Conservation (phyloP, 2,113 vertebrate species). For the Regulus satrapa region DNA sequence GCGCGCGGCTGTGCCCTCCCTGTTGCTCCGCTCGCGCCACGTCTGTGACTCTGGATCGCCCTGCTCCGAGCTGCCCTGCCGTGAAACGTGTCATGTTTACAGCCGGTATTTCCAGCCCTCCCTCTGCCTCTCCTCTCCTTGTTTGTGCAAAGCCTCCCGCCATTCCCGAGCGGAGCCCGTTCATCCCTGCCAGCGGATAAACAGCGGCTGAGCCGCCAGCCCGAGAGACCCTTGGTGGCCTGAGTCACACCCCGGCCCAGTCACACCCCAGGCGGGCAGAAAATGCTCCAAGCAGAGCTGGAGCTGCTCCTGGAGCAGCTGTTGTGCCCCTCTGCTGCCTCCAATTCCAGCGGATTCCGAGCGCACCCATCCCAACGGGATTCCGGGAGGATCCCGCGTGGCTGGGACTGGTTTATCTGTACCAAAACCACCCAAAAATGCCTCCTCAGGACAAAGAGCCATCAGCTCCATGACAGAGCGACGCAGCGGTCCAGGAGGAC, state of each 20-base stretch:
- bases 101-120: not conserved
- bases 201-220: not conserved
- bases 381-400: not conserved
- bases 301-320: not conserved
- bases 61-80: not conserved
- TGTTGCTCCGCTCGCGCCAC: not conserved
- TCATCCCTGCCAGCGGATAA: not conserved
- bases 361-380: accelerated
- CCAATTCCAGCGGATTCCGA: accelerated
- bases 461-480: not conserved
- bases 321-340: not conserved
- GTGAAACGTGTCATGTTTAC: not conserved
- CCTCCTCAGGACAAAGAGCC: not conserved
- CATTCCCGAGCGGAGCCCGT: not conserved
- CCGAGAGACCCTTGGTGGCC: not conserved
- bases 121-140: conserved; percentile 43
- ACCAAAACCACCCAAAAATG: not conserved
- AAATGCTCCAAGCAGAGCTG: not conserved
- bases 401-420: accelerated
- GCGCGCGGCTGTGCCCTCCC: not conserved
- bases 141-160: conserved; percentile 47
- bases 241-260: not conserved
- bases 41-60: not conserved
- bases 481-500: not conserved
- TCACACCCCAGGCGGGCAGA: not conserved